phyloP scores from a whole-genome alignment of 2,797 vertebrate species.

The Babyrousa celebensis region DNA sequence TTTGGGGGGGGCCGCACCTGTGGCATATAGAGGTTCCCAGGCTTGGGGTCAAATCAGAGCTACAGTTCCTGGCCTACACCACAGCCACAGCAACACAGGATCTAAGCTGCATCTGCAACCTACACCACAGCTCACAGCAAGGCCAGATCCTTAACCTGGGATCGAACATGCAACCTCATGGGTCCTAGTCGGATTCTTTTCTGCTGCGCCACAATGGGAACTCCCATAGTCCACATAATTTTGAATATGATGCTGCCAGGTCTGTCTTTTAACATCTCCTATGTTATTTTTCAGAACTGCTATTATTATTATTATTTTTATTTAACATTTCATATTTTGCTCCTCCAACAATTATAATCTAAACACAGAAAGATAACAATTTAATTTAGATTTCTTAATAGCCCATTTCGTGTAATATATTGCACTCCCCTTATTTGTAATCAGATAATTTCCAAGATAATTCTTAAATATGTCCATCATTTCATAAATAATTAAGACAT shows the following conservation, averaged over 20 bases:
- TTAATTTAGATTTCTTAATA: background rate
- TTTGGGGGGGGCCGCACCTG: too few relatives aligned
- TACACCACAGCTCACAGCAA: too few relatives aligned
- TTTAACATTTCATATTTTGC: background rate
- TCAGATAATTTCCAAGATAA: slow-evolving; percentile 21
- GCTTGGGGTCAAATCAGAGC: too few relatives aligned
- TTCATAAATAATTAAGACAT: background rate
- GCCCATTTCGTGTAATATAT: background rate
- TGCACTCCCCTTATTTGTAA: background rate
- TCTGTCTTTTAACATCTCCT: background rate
- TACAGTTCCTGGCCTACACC: too few relatives aligned
- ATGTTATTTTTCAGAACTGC: background rate
- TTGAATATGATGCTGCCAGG: background rate
- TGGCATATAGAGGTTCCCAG: too few relatives aligned
- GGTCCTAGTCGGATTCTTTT: too few relatives aligned
- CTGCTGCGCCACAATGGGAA: too few relatives aligned
- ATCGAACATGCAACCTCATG: too few relatives aligned
- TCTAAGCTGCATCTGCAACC: too few relatives aligned
- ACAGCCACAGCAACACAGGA: too few relatives aligned
- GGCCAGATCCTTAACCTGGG: too few relatives aligned
- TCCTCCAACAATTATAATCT: background rate
- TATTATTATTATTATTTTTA: slow-evolving; percentile 29
- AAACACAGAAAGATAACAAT: background rate
- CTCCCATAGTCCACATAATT: background rate
- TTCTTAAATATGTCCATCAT: background rate